Percentiles rank a stretch among this genome's conserved stretches.
phyloP scores from a whole-genome alignment of 2,888 invertebrate genomes.

The Stictocephala bisonia region DNA sequence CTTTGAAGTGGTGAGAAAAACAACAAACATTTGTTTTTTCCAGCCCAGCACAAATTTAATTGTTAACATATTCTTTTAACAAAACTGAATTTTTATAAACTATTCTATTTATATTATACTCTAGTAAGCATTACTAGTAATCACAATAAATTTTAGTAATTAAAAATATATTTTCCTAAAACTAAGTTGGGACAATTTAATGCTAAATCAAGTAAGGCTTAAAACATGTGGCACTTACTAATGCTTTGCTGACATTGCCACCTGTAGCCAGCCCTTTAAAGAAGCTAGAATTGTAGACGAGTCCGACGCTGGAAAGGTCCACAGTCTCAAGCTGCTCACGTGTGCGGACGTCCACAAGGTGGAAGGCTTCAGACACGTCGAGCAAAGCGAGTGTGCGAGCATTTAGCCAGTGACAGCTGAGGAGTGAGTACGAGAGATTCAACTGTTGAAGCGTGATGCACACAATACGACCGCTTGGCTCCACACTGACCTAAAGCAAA shows the following conservation, averaged over 20 bases:
- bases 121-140: too few species aligned
- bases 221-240: too few species aligned
- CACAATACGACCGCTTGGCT: constrained; percentile 69
- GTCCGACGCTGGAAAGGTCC: constrained; percentile 82
- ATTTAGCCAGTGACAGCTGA: constrained; percentile 85
- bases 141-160: too few species aligned
- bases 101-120: too few species aligned
- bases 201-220: too few species aligned
- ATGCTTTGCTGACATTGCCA: constrained; percentile 87
- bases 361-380: constrained; percentile 86
- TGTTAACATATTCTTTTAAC: too few species aligned
- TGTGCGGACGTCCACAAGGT: constrained; percentile 88
- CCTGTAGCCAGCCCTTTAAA: constrained; percentile 95
- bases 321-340: constrained; percentile 87
- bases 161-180: too few species aligned
- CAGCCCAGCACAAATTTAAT: too few species aligned
- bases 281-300: constrained; percentile 89
- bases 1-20: too few species aligned
- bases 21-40: too few species aligned
- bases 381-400: constrained; percentile 85
- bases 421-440: constrained; percentile 76
- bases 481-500: constrained; percentile 69
- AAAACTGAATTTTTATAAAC: too few species aligned
- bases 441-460: constrained; percentile 77
- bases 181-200: too few species aligned